Base-by-base conservation (phyloP, 1,140 invertebrate species). In the Parapsyche elsis region DNA sequence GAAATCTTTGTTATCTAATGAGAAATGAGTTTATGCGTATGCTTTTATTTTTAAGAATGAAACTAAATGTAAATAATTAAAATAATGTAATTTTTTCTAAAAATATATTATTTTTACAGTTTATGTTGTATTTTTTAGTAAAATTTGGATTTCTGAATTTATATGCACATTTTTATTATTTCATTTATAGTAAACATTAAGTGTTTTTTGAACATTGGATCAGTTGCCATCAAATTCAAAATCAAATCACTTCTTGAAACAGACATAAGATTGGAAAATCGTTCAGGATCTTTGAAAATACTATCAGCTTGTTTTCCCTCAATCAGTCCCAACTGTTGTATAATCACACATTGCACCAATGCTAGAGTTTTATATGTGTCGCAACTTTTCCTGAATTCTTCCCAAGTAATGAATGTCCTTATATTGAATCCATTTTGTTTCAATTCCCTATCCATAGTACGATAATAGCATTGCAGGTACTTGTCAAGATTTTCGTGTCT, bases 171-270 rank as follows among this genome's bases (percentile, higher is more conserved):
- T 70, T 74, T 23, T 46, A 83, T 83, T 26, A 83, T n/a, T 76
- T 83, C 81, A 74, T 83, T 76, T 57, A 81, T 26, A n/a, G 24
- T 59, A 61, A 76, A 79, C 45, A 83, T 45, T 19, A 79, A 61
- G 64, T 71, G 76, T 19, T 49, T 19, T 24, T 67, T 81, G 30
- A 76, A 83, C 0, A 79, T 53, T 5, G 45, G 5, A 76, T 83
- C 80, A 24, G 59, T 80, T 71, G 64, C 46, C 16, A 79, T 64
- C 14, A 79, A 46, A 0, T 73, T 9, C 26, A 73, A 45, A 19
- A 83, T 75, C 14, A 76, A 71, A 45, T 83, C 76, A 61, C 53
- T 73, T 70, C 81, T 79, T 1, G 61, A 71, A 19, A 53, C 14
- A 14, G 76, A 78, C 45, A 83, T 38, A 0, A 81, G 12, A 12